Conservation (phyloP, 2,888 invertebrate species). For the Drosophila bunnanda region DNA sequence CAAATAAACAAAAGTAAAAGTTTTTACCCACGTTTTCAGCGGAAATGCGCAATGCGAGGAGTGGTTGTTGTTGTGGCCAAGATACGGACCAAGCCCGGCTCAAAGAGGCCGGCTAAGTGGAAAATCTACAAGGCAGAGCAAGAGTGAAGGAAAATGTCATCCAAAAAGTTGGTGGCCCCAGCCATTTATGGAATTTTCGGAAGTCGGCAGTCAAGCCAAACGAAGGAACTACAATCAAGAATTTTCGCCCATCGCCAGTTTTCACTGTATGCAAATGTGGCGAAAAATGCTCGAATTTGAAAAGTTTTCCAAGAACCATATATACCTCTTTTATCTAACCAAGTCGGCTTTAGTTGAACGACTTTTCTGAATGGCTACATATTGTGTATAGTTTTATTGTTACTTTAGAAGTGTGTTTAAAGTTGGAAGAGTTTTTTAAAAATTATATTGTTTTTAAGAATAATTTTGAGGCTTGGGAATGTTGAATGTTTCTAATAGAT, state of each 20-base stretch:
- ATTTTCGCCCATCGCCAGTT: conserved; percentile 13
- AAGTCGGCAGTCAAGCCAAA: conserved; percentile 53
- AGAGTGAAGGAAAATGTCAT: conserved; percentile 53
- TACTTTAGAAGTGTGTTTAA: too few species aligned
- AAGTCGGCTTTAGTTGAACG: conserved; percentile 1
- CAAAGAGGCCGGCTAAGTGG: conserved; percentile 25
- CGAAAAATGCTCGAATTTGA: conserved; percentile 28
- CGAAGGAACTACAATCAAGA: conserved; percentile 27
- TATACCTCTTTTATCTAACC: conserved; percentile 15
- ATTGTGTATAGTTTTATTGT: neutral
- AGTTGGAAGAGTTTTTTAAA: too few species aligned
- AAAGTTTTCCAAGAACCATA: conserved; percentile 28
- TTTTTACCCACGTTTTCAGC: conserved; percentile 58
- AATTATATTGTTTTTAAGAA: too few species aligned
- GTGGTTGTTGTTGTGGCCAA: conserved; percentile 58
- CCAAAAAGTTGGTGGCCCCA: conserved; percentile 65
- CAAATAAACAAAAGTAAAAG: conserved; percentile 78
- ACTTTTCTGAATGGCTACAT: neutral
- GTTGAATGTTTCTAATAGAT: neutral
- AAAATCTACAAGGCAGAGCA: conserved; percentile 1
- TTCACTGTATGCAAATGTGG: conserved; percentile 36
- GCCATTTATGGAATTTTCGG: conserved; percentile 74
- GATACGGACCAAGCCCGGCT: conserved; percentile 11
- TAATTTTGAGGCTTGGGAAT: neutral
- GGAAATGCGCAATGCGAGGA: conserved; percentile 72